Evolutionary conservation across 1,140 invertebrate species (phyloP), one percentile per base, ranked within the genome.

Genomic region (Ditylenchus dipsaci): DNA sequence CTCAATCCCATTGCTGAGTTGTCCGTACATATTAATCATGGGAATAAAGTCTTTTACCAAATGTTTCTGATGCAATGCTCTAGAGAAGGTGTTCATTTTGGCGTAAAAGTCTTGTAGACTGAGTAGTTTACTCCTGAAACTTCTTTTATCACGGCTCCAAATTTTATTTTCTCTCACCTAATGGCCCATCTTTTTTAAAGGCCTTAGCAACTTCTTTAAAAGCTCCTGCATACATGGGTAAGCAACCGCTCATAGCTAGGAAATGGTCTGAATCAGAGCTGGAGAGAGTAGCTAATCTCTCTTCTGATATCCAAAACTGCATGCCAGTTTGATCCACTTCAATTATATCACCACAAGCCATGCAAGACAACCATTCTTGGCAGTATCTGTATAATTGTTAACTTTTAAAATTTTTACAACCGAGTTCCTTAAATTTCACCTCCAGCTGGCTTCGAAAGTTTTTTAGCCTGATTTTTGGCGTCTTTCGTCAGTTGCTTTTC

Each of bases 341-440:
- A 15, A 77, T 58, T 0, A 77, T 63, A n/a, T 75, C 75, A 9
- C 63, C 73, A 49, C 68, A 74, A 26, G 76, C 69, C 63, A 65
- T 65, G n/a, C 63, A 65, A 38, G 23, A 3, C n/a, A 65, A n/a
- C 63, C 63, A 65, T 65, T 65, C 63, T 23, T 29, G 33, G 63
- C 42, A 56, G 42, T 65, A 65, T 45, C 59, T 61, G 59, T 21
- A 61, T 7, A 61, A 29, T 15, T 38, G 33, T 38, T 5, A 38
- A 38, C 11, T 38, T 38, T 38, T 38, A 5, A 3, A 38, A 38
- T 38, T 38, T 38, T 38, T 5, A n/a, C n/a, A n/a, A n/a, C n/a
- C n/a, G n/a, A n/a, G n/a, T n/a, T n/a, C n/a, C n/a, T n/a, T n/a
- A n/a, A n/a, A n/a, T n/a, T n/a, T n/a, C n/a, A n/a, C n/a, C n/a